A percentile compares a stretch with the other conserved stretches of the same genome.
These are phyloP conservation scores for Diplazon laetatorius DNA, from an alignment of 2,888 invertebrate species.

Conservation along the genomic window DNA sequence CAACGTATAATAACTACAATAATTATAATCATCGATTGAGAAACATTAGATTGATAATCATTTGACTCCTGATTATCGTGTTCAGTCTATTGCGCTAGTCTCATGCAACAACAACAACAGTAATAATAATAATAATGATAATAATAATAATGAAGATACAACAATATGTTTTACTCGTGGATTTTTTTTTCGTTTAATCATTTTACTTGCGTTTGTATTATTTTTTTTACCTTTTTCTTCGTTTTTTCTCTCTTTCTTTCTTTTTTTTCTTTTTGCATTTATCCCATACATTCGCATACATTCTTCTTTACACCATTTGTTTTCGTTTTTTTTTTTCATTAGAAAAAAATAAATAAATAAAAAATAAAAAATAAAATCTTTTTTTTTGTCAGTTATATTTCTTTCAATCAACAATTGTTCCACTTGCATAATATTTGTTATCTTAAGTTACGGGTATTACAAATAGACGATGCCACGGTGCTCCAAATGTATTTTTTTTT, in stretches of 20 bases:
- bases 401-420: constrained; percentile 60
- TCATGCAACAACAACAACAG: constrained; percentile 80
- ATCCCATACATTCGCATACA: constrained; percentile 65
- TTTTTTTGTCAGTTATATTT: constrained; percentile 9
- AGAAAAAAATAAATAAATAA: constrained; percentile 73
- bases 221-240: constrained; percentile 54
- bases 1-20: constrained; percentile 79
- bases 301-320: constrained; percentile 53
- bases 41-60: constrained; percentile 79
- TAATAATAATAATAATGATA: constrained; percentile 80
- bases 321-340: constrained; percentile 63
- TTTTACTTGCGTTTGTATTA: constrained; percentile 42
- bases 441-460: constrained; percentile 59
- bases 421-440: constrained; percentile 54
- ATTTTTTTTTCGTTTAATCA: constrained; percentile 46
- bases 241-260: constrained; percentile 69
- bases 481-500: constrained; percentile 22
- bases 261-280: constrained; percentile 64
- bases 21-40: constrained; percentile 79
- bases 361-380: constrained; percentile 61
- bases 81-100: constrained; percentile 81
- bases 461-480: constrained; percentile 73
- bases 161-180: constrained; percentile 79
- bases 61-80: constrained; percentile 78
- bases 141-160: constrained; percentile 80